A percentile compares a stretch with the other conserved stretches of the same genome.
These are phyloP conservation scores for Bradypodion ventrale DNA, from an alignment of 2,797 vertebrate genomes.

Conservation along the genomic window DNA sequence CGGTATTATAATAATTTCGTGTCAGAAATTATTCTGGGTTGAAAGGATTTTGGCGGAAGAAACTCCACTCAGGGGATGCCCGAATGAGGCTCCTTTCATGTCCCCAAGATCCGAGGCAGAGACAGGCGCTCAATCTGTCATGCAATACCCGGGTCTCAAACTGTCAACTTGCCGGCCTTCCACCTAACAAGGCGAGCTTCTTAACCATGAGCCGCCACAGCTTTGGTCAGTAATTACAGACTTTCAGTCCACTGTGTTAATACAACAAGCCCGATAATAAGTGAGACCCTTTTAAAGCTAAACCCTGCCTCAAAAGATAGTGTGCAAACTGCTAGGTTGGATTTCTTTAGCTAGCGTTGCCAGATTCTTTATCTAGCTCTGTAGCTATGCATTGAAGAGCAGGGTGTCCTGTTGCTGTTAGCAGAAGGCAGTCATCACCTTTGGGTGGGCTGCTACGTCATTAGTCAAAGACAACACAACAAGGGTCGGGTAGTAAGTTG, in stretches of 20 bases:
- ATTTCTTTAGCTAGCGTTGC: neutral
- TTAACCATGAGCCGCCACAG: too few relatives aligned
- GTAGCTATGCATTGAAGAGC: neutral
- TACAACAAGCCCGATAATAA: neutral
- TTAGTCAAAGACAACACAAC: neutral
- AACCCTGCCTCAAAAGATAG: neutral
- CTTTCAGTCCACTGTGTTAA: neutral
- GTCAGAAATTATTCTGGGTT: too few relatives aligned
- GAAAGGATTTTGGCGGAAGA: too few relatives aligned
- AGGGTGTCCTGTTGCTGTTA: neutral
- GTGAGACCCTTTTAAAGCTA: too few relatives aligned
- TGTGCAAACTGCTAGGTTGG: neutral
- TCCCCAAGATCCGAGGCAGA: too few relatives aligned
- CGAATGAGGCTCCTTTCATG: too few relatives aligned
- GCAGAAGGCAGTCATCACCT: neutral
- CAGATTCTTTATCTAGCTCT: neutral
- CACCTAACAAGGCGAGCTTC: too few relatives aligned
- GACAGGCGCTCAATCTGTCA: too few relatives aligned
- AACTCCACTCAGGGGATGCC: too few relatives aligned
- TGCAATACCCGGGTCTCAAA: too few relatives aligned
- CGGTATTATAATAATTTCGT: too few relatives aligned
- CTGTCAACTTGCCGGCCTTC: too few relatives aligned
- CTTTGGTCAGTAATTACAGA: neutral
- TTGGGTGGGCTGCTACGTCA: neutral
- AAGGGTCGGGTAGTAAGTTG: neutral